phyloP scores from a whole-genome alignment of 2,797 vertebrate species.

The Semotilus atromaculatus region DNA sequence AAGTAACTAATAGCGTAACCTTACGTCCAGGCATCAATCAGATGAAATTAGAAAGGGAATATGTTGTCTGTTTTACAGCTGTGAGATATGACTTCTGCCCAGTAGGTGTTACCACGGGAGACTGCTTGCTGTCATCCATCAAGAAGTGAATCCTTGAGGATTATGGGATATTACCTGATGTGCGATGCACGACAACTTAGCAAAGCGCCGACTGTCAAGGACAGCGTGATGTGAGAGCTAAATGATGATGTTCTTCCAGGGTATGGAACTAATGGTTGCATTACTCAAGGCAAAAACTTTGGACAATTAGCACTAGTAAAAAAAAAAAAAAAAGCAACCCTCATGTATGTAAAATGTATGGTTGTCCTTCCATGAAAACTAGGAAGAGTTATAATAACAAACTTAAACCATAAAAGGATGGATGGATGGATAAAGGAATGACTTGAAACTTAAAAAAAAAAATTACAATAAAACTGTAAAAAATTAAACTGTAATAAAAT shows the following conservation, averaged over 20 bases:
- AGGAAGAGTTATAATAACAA: too few species aligned
- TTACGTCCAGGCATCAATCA: conserved; percentile 53
- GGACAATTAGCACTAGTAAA: not conserved
- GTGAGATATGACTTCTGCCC: conserved; percentile 51
- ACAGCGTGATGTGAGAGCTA: conserved; percentile 31
- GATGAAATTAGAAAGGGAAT: conserved; percentile 68
- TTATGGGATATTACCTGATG: conserved; percentile 41
- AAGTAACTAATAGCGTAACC: conserved; percentile 27
- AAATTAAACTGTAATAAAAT: too few species aligned
- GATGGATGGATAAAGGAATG: too few species aligned
- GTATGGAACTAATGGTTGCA: conserved; percentile 3
- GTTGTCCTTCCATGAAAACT: not conserved
- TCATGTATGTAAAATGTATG: not conserved
- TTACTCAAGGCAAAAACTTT: not conserved
- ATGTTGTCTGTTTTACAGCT: conserved; percentile 65
- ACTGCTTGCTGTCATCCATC: conserved; percentile 63
- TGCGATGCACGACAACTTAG: conserved; percentile 12
- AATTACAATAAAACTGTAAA: too few species aligned
- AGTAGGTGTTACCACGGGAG: conserved; percentile 43
- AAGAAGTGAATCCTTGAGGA: conserved; percentile 62
- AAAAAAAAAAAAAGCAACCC: not conserved
- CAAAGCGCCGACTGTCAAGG: conserved; percentile 38
- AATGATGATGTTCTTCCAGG: conserved; percentile 37
- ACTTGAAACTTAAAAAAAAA: too few species aligned
- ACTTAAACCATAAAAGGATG: too few species aligned